phyloP scores from a whole-genome alignment of 2,888 invertebrate genomes.

The Mellilla xanthometata region DNA sequence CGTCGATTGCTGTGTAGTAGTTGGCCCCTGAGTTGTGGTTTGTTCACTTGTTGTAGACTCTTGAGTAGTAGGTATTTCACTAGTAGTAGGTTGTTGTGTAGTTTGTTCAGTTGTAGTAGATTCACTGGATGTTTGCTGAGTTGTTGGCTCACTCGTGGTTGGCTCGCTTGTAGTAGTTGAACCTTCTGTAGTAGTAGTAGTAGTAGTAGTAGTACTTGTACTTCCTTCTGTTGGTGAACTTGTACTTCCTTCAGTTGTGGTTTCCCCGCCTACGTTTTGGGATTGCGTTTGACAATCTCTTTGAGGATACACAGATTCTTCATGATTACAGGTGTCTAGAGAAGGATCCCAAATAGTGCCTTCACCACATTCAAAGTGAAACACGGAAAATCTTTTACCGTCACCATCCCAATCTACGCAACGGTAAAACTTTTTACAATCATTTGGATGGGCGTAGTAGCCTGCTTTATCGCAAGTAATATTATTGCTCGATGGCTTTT shows the following conservation, averaged over 20 bases:
- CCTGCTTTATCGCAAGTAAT: conserved; percentile 82
- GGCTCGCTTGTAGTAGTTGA: not conserved
- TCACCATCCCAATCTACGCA: conserved; percentile 84
- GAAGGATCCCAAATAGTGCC: conserved; percentile 89
- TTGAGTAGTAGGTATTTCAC: not conserved
- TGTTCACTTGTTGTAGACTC: not conserved
- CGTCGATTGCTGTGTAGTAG: not conserved
- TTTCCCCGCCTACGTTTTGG: conserved; percentile 31
- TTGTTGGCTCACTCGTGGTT: not conserved
- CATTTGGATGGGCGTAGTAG: conserved; percentile 82
- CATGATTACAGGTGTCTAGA: conserved; percentile 86
- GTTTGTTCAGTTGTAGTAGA: conserved; percentile 1
- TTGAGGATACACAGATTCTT: conserved; percentile 84
- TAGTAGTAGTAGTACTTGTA: conserved; percentile 4
- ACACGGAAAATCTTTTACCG: conserved; percentile 82
- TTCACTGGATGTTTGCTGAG: not conserved
- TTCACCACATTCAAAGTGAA: conserved; percentile 85
- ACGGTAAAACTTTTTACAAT: conserved; percentile 86
- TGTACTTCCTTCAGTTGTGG: conserved; percentile 36
- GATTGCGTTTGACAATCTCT: conserved; percentile 63
- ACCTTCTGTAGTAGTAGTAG: not conserved
- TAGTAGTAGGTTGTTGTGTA: not conserved
- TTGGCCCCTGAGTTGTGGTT: not conserved
- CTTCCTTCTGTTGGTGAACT: conserved; percentile 32
- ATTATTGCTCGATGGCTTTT: conserved; percentile 45